These are phyloP conservation scores for Beroe ovata DNA, from an alignment of 37 sponge, comb jelly and placozoan species.

Conservation along the genomic window DNA sequence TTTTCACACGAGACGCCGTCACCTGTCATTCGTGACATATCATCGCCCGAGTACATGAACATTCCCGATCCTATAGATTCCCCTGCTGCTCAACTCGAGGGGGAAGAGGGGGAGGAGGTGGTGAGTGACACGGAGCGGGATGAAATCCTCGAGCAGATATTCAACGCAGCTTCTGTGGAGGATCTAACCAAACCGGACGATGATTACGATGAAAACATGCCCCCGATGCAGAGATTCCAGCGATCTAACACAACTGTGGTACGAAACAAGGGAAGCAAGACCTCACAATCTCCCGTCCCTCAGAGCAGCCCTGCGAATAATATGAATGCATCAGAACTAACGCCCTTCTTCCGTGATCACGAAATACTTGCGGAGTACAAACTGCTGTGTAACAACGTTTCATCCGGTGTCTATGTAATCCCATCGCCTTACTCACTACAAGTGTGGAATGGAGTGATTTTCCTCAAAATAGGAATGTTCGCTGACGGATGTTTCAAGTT, in stretches of 20 bases:
- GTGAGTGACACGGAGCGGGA: constrained; percentile 47
- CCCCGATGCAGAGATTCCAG: neutral
- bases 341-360: constrained; percentile 46
- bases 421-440: constrained; percentile 20
- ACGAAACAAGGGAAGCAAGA: neutral
- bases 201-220: neutral
- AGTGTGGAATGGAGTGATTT: constrained; percentile 56
- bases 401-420: constrained; percentile 24
- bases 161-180: constrained; percentile 22
- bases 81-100: neutral
- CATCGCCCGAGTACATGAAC: neutral
- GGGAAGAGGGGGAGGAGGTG: neutral
- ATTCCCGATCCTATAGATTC: neutral
- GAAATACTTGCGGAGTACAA: constrained; percentile 60
- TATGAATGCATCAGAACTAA: neutral
- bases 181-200: constrained; percentile 5
- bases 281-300: neutral
- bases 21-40: neutral
- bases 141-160: constrained; percentile 38
- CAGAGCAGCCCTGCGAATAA: no score
- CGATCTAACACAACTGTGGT: constrained; percentile 46
- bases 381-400: constrained; percentile 41
- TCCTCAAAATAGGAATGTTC: constrained; percentile 47
- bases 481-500: constrained; percentile 65
- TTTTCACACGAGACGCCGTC: neutral